These are phyloP conservation scores for Plecotus auritus DNA, from an alignment of 2,113 vertebrate species.

Conservation along the genomic window DNA sequence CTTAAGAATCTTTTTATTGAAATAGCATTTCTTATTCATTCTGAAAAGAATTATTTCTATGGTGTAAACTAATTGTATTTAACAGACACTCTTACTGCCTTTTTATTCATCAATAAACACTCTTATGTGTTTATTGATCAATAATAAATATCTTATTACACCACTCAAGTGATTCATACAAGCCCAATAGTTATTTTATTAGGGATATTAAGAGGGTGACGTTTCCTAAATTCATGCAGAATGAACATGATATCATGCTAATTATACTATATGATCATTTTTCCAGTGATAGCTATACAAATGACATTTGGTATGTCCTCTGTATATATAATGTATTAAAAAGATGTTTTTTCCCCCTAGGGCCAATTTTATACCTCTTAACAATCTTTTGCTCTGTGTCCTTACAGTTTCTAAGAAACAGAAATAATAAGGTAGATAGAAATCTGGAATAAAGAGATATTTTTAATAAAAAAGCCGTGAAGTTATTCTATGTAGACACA, in stretches of 20 bases:
- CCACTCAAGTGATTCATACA: background rate
- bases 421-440: background rate
- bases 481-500: background rate
- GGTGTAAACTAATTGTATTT: background rate
- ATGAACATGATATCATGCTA: background rate
- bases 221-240: background rate
- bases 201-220: background rate
- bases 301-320: constrained; percentile 3
- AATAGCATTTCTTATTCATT: background rate
- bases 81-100: background rate
- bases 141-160: background rate
- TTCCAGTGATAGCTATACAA: background rate
- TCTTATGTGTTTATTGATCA: background rate
- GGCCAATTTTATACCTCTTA: background rate
- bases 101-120: background rate
- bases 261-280: constrained; percentile 12
- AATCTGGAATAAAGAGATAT: background rate
- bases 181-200: background rate
- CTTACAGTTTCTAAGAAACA: background rate
- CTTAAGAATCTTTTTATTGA: background rate
- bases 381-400: background rate
- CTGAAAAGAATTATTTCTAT: background rate
- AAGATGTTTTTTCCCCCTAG: background rate
- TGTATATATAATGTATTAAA: background rate
- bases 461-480: background rate